phyloP scores from a whole-genome alignment of 2,888 invertebrate genomes.

The Tolmerus cingulatus region DNA sequence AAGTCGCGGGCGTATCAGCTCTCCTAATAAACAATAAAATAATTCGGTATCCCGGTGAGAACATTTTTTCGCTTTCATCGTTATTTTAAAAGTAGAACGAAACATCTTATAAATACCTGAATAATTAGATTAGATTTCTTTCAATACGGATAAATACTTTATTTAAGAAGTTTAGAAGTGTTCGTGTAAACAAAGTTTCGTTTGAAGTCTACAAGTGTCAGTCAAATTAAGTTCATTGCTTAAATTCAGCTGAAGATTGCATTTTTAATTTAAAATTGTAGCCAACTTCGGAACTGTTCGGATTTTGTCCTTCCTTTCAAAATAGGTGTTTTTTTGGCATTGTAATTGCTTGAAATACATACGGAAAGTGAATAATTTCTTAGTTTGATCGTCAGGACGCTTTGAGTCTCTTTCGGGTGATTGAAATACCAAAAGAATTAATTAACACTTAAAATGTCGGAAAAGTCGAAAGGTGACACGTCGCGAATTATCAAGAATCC shows the following conservation, averaged over 20 bases:
- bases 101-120: too few species aligned
- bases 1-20: too few species aligned
- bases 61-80: too few species aligned
- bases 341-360: background rate
- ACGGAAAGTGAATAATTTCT: background rate
- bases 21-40: too few species aligned
- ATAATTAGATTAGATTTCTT: too few species aligned
- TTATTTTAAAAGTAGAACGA: too few species aligned
- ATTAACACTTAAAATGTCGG: constrained; percentile 55
- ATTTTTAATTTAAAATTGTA: background rate
- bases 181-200: background rate
- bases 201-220: too few species aligned
- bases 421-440: background rate
- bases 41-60: too few species aligned
- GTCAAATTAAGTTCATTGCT: too few species aligned
- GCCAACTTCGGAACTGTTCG: background rate
- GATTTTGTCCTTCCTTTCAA: background rate
- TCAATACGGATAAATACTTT: too few species aligned
- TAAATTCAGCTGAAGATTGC: background rate
- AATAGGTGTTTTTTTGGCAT: background rate
- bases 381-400: background rate
- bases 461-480: constrained; percentile 63
- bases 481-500: constrained; percentile 68
- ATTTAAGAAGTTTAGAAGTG: too few species aligned
- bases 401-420: background rate